A percentile compares a stretch with the other conserved stretches of the same genome.
These are phyloP conservation scores for Patella caerulea DNA, from an alignment of 2,888 invertebrate genomes.

Conservation along the genomic window DNA sequence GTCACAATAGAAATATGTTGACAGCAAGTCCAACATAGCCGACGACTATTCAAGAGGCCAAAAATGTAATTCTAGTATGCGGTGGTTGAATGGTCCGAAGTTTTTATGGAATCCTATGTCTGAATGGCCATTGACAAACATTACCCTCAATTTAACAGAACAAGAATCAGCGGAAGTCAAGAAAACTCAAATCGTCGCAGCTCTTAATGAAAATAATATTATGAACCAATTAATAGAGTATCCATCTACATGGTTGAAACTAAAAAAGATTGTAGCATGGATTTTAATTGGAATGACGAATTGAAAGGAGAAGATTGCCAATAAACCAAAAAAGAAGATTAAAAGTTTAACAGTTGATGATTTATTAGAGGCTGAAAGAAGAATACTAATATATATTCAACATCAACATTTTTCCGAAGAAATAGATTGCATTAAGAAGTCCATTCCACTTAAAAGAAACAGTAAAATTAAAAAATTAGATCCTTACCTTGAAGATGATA, in stretches of 20 bases:
- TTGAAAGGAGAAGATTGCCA: too few species aligned
- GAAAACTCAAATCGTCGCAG: background rate
- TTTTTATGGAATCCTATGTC: slow-evolving; percentile 2
- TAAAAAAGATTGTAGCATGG: slow-evolving; percentile 4
- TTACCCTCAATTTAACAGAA: background rate
- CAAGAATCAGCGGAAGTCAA: slow-evolving; percentile 14
- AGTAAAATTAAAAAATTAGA: slow-evolving; percentile 15
- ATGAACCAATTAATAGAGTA: background rate
- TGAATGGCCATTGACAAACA: slow-evolving; percentile 4
- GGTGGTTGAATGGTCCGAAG: slow-evolving; percentile 12
- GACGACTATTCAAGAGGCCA: slow-evolving; percentile 3
- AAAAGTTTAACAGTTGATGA: background rate
- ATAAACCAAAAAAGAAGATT: background rate
- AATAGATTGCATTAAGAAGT: background rate
- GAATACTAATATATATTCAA: slow-evolving; percentile 10
- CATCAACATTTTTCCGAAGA: background rate
- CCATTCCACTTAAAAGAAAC: background rate
- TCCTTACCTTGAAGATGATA: background rate
- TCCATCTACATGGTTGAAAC: background rate
- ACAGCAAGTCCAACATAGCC: background rate
- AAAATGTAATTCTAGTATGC: background rate
- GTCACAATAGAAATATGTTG: slow-evolving; percentile 9
- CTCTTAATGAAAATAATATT: background rate
- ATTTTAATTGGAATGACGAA: background rate
- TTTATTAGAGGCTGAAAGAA: background rate